Conservation (phyloP, 2,888 invertebrate genomes). For the Plagodis dolabraria region DNA sequence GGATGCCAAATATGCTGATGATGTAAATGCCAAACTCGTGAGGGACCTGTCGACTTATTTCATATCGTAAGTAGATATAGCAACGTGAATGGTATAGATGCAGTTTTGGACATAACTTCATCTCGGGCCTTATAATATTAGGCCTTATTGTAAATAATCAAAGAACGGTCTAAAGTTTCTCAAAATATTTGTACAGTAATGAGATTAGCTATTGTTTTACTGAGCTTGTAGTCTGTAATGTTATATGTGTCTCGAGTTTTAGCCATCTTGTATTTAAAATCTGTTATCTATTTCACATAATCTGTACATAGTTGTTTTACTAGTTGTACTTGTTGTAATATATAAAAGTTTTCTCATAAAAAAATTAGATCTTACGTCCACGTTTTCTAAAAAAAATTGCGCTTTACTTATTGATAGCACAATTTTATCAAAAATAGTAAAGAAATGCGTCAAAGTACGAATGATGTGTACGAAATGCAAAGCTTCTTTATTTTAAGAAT, state of each 20-base stretch:
- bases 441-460: background rate
- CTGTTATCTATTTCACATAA: conserved; percentile 32
- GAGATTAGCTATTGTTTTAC: conserved; percentile 30
- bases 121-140: conserved; percentile 28
- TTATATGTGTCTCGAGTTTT: conserved; percentile 47
- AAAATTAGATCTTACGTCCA: conserved; percentile 25
- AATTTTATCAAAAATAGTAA: background rate
- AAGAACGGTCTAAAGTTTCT: conserved; percentile 63
- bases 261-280: conserved; percentile 49
- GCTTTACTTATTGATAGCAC: conserved; percentile 28
- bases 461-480: background rate
- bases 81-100: conserved; percentile 29
- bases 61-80: conserved; percentile 73
- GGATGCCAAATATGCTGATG: conserved; percentile 66
- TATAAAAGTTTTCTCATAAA: conserved; percentile 26
- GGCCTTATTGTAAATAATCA: conserved; percentile 47
- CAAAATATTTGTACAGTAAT: conserved; percentile 59
- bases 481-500: conserved; percentile 6
- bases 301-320: conserved; percentile 23
- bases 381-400: conserved; percentile 13
- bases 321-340: conserved; percentile 19
- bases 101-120: conserved; percentile 12
- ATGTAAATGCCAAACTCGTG: conserved; percentile 70
- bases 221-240: conserved; percentile 44
- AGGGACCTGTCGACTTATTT: conserved; percentile 76